Base-by-base conservation (phyloP, 2,797 vertebrate genomes). In the Hypotaenidia philippensis region DNA sequence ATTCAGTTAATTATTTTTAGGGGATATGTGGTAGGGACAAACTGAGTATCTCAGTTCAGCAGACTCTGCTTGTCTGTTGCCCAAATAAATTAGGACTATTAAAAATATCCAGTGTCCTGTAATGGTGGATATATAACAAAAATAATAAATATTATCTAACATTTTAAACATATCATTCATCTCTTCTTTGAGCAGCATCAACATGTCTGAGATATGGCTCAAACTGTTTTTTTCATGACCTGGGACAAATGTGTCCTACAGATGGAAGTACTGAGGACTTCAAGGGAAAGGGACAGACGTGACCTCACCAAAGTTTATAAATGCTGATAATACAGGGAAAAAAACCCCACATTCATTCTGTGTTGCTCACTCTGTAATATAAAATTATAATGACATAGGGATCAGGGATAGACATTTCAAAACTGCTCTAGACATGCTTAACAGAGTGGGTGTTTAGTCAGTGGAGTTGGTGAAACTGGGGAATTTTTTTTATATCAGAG, bases 1-100 rank as follows among this genome's bases (percentile, higher is more conserved):
- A 66, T 89, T 95, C 65, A 83, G 34, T 77, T 91, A 87, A 59
- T 63, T 85, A 29, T 44, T 96, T 86, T 87, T 69, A 65, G 18
- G 82, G 25, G n/a, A 68, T 22, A 91, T 0, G 2, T 71, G 63
- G 77, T 32, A 84, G 44, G 57, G 38, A 64, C 20, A 85, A 66
- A 74, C 19, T 57, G 34, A 89, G 17, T 16, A 44, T 64, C 29
- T 89, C 84, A 75, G 53, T 61, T 70, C 76, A 89, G 40, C 47
- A 77, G 85, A 93, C 26, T 17, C 27, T 74, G 12, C 34, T 69
- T 74, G 36, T 75, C 15, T 12, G 8, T 86, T 65, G 10, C 11
- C 40, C 87, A 75, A 85, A 66, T 80, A 95, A 94, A 85, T 61
- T 78, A 40, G 16, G 57, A 36, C 45, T 93, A 68, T 57, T 57